Base-by-base conservation (phyloP, 2,888 invertebrate genomes). In the Dryomyza anilis region DNA sequence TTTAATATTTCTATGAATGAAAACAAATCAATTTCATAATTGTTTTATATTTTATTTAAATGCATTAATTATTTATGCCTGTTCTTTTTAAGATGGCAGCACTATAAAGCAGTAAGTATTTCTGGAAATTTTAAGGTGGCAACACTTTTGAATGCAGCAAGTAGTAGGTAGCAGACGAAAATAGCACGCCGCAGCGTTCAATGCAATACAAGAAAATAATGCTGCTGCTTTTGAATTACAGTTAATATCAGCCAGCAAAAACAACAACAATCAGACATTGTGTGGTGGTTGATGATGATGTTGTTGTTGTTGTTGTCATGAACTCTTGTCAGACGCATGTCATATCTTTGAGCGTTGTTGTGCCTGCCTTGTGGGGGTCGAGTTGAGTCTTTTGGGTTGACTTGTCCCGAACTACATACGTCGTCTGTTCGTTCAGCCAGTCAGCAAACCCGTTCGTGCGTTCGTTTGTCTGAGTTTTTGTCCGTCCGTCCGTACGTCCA, bases 311-410 rank as follows among this genome's bases (percentile, higher is more conserved):
- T 43, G 52, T 62, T 46, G 63, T 46, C 23, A 23, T 55, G 56
- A 63, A 63, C 63, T 63, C 56, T 46, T 56, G 56, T 56, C 46
- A 56, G 48, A 30, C 21, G 29, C 33, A 55, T 55, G 62, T 43
- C 56, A 33, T 48, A 59, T 48, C 48, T 33, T 19, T 33, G 27
- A 56, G n/a, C n/a, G n/a, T n/a, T n/a, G n/a, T n/a, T n/a, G n/a
- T 23, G 56, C 5, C 48, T 53, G 45, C 53, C 21, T 62, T 56
- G 63, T 46, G 63, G 63, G 46, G 63, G 56, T 63, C 63, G 56
- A 36, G 53, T 53, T 62, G 39, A 48, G n/a, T n/a, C n/a, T n/a
- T n/a, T 25, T 60, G 48, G 25, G 25, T 50, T 14, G 48, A 50
- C 36, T 55, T 23, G 21, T 19, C 23, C 25, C 23, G 10, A 33